Evolutionary conservation across 2,797 vertebrate genomes (phyloP).

Genomic region (Micrastur ruficollis): DNA sequence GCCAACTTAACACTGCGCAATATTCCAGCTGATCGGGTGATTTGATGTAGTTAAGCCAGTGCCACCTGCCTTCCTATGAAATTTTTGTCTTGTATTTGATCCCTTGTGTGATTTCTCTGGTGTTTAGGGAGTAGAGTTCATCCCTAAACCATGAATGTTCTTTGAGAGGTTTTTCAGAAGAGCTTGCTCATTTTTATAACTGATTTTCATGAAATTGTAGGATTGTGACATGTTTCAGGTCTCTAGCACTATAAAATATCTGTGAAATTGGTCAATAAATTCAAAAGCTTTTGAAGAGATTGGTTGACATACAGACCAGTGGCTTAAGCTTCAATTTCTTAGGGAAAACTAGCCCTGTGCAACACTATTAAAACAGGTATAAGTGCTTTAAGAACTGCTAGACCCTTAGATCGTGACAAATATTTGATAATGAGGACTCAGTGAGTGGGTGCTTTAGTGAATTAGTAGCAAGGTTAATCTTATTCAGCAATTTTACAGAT

Average conservation of each 20-base stretch:
- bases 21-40: neutral
- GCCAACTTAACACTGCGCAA: neutral
- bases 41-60: neutral
- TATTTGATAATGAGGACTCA: neutral
- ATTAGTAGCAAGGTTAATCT: neutral
- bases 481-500: neutral
- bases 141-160: neutral
- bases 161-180: neutral
- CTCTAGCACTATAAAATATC: neutral
- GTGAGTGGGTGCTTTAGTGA: neutral
- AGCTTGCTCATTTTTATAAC: neutral
- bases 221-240: neutral
- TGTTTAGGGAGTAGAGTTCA: neutral
- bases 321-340: neutral
- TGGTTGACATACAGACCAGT: neutral
- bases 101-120: neutral
- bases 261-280: neutral
- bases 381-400: neutral
- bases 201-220: neutral
- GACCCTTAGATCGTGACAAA: neutral
- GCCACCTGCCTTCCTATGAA: neutral
- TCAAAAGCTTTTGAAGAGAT: neutral
- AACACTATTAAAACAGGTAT: neutral
- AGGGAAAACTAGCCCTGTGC: neutral
- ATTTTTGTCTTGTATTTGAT: neutral